These are phyloP conservation scores for Myotis pilosus DNA, from an alignment of 2,797 vertebrate species.

Conservation along the genomic window DNA sequence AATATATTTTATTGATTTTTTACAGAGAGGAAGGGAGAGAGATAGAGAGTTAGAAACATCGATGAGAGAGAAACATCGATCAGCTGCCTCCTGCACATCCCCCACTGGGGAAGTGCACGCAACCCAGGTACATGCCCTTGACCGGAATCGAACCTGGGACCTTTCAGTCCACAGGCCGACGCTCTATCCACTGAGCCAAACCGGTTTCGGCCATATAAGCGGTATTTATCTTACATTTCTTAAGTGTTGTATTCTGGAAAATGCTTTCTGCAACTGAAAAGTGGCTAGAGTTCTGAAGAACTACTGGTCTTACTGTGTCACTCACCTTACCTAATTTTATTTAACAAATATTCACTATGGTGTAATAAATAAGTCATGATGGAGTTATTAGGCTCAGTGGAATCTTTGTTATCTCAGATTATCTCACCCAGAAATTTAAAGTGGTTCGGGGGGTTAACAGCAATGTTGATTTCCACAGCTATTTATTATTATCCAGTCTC, in stretches of 20 bases:
- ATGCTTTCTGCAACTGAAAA: slow-evolving; percentile 3
- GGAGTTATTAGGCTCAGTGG: background rate
- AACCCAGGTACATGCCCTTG: too few relatives aligned
- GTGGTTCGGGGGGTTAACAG: background rate
- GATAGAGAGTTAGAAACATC: too few relatives aligned
- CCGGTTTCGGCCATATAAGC: too few relatives aligned
- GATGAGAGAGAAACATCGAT: too few relatives aligned
- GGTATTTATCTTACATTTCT: background rate
- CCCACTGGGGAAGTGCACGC: too few relatives aligned
- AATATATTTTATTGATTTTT: too few relatives aligned
- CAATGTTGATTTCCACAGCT: slow-evolving; percentile 44
- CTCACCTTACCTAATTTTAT: slow-evolving; percentile 70
- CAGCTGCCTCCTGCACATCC: too few relatives aligned
- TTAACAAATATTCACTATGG: slow-evolving; percentile 70
- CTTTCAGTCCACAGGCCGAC: too few relatives aligned
- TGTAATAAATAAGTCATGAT: slow-evolving; percentile 77
- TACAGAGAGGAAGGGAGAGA: too few relatives aligned
- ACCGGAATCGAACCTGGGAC: too few relatives aligned
- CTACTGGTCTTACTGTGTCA: background rate
- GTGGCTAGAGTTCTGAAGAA: slow-evolving; percentile 50
- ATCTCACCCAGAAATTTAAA: slow-evolving; percentile 43
- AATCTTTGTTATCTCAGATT: slow-evolving; percentile 53
- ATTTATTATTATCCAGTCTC: background rate
- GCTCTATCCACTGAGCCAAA: too few relatives aligned
- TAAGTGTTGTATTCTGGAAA: background rate